phyloP scores from a whole-genome alignment of 2,113 vertebrate genomes.

The Solea solea region DNA sequence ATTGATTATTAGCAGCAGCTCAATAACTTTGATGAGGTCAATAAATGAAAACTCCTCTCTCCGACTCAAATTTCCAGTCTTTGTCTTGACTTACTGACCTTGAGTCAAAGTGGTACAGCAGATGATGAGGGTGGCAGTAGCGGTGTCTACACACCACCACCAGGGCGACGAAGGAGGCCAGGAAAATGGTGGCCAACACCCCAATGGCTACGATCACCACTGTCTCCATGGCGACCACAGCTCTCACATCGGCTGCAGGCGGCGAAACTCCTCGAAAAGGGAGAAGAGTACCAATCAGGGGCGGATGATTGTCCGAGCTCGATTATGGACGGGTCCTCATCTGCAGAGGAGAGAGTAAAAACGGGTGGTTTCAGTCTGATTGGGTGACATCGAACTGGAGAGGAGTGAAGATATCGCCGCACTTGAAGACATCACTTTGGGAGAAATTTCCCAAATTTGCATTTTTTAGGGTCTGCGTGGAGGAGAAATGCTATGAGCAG shows the following conservation, averaged over 20 bases:
- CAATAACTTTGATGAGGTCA: too few relatives aligned
- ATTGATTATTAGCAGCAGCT: too few relatives aligned
- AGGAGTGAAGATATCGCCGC: background rate
- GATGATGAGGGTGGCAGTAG: slow-evolving; percentile 89
- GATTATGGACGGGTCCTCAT: slow-evolving; percentile 64
- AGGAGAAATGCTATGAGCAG: background rate
- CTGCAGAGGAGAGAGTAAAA: slow-evolving; percentile 50
- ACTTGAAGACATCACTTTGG: slow-evolving; percentile 6
- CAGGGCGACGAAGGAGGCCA: slow-evolving; percentile 93
- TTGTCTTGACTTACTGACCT: slow-evolving; percentile 82
- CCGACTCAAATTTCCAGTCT: background rate
- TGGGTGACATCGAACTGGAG: slow-evolving; percentile 13
- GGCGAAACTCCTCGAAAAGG: slow-evolving; percentile 11
- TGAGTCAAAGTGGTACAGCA: slow-evolving; percentile 90
- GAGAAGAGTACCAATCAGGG: slow-evolving; percentile 40
- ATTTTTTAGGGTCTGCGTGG: background rate
- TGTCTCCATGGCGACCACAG: slow-evolving; percentile 87
- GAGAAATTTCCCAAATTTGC: background rate
- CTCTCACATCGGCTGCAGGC: slow-evolving; percentile 17
- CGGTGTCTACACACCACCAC: slow-evolving; percentile 94
- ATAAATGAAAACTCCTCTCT: background rate
- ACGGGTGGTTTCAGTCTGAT: slow-evolving; percentile 31
- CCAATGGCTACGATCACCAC: slow-evolving; percentile 97
- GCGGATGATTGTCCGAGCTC: slow-evolving; percentile 41
- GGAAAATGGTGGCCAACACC: slow-evolving; percentile 94